A percentile compares a stretch with the other conserved stretches of the same genome.
phyloP scores from a whole-genome alignment of 2,888 invertebrate species.

The Scelioninae gen. 2 region DNA sequence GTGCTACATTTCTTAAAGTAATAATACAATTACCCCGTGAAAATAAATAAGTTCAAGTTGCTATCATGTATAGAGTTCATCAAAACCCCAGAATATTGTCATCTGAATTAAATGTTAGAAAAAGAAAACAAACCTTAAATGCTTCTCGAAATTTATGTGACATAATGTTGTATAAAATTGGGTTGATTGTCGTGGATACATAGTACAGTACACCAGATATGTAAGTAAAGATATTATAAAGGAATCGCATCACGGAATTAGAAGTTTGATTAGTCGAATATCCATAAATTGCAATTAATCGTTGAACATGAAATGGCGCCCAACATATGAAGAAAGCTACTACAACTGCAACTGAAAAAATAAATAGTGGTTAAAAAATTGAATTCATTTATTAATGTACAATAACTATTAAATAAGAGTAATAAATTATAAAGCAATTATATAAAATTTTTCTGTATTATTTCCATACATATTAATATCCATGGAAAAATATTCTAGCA shows the following conservation, averaged over 20 bases:
- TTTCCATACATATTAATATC: no score
- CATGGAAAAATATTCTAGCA: no score
- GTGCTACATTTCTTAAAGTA: no score
- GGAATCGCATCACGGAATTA: constrained; percentile 75
- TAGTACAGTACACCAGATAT: constrained; percentile 93
- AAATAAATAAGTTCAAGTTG: no score
- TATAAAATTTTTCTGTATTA: no score
- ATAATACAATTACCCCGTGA: no score
- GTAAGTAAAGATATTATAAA: constrained; percentile 85
- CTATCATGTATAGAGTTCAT: no score
- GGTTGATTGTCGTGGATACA: constrained; percentile 94
- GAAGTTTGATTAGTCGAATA: constrained; percentile 74
- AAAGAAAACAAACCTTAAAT: constrained; percentile 84
- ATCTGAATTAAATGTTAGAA: neutral
- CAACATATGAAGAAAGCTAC: constrained; percentile 93
- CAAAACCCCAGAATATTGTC: no score
- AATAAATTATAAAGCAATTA: no score
- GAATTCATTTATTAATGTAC: no score
- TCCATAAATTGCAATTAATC: constrained; percentile 87
- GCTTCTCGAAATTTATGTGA: constrained; percentile 95
- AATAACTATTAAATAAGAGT: no score
- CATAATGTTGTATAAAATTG: constrained; percentile 95
- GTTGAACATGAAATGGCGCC: constrained; percentile 95
- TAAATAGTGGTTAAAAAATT: neutral
- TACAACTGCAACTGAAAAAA: constrained; percentile 87